A percentile compares a stretch with the other conserved stretches of the same genome.
Evolutionary conservation across 2,113 vertebrate genomes (phyloP).

Genomic region (Pogona vitticeps): DNA sequence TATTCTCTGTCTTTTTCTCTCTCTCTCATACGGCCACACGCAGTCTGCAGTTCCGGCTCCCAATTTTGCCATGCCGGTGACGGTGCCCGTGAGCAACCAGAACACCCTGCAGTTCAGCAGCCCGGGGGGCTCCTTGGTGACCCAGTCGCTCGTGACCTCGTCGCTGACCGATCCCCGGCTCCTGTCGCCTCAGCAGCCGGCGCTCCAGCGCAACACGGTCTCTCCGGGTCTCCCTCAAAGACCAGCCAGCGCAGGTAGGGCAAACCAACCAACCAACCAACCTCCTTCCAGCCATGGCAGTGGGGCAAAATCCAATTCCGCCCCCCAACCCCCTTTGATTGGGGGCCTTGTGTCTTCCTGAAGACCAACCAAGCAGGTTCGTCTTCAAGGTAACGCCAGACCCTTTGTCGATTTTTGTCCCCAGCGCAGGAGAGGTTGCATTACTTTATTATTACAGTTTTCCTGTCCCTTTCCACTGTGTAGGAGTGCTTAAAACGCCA

Average conservation of each 20-base stretch:
- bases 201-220: slow-evolving; percentile 77
- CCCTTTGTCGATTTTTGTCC: too few species aligned
- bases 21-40: slow-evolving; percentile 69
- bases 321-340: neutral
- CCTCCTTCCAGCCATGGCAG: neutral
- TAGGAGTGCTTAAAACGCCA: too few species aligned
- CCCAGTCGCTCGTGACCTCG: slow-evolving; percentile 90
- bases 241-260: slow-evolving; percentile 90
- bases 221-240: slow-evolving; percentile 93
- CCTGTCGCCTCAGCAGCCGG: slow-evolving; percentile 89
- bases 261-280: too few species aligned
- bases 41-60: slow-evolving; percentile 92
- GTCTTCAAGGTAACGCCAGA: too few species aligned
- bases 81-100: slow-evolving; percentile 93
- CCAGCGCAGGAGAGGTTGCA: too few species aligned
- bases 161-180: slow-evolving; percentile 92
- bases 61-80: slow-evolving; percentile 96
- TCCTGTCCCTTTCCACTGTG: too few species aligned
- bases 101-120: slow-evolving; percentile 93
- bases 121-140: slow-evolving; percentile 88
- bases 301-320: too few species aligned
- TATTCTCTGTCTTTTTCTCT: neutral
- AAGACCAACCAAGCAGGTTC: too few species aligned
- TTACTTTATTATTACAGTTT: too few species aligned
- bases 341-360: neutral